These are phyloP conservation scores for Gobionotothen gibberifrons DNA, from an alignment of 2,797 vertebrate genomes.

Conservation along the genomic window DNA sequence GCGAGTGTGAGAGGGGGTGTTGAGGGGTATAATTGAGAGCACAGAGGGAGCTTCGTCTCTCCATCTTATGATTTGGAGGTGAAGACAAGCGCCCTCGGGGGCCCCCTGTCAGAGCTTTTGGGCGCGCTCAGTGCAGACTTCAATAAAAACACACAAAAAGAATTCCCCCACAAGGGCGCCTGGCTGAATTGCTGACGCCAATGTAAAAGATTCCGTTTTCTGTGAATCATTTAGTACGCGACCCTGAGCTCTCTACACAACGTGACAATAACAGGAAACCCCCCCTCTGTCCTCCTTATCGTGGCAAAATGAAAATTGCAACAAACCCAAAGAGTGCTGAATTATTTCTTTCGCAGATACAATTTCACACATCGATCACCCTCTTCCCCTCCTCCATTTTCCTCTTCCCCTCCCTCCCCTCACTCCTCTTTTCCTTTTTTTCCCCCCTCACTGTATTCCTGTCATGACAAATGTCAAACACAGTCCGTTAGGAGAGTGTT, in stretches of 20 bases:
- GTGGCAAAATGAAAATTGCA: constrained; percentile 57
- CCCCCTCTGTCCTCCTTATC: constrained; percentile 55
- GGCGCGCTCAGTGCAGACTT: constrained; percentile 95
- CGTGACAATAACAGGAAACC: constrained; percentile 85
- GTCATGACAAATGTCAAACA: constrained; percentile 84
- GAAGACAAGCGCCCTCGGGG: constrained; percentile 99
- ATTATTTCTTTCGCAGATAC: constrained; percentile 77
- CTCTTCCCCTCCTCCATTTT: constrained; percentile 69
- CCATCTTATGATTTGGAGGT: constrained; percentile 99
- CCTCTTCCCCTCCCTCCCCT: constrained; percentile 43
- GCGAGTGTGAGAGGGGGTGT: constrained; percentile 71
- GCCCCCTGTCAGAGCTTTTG: constrained; percentile 98
- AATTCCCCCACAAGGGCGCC: constrained; percentile 97
- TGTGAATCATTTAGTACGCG: constrained; percentile 95
- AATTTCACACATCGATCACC: constrained; percentile 80
- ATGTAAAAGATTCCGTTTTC: constrained; percentile 98
- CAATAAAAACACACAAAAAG: constrained; percentile 91
- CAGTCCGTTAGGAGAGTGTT: constrained; percentile 74
- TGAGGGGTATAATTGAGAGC: constrained; percentile 97
- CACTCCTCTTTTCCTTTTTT: constrained; percentile 54
- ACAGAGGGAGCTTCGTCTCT: constrained; percentile 99
- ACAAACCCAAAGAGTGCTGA: constrained; percentile 64
- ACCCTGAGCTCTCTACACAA: constrained; percentile 90
- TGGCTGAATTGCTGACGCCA: constrained; percentile 95
- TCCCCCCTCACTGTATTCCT: constrained; percentile 70